Conservation (phyloP, 1,140 invertebrate species). For the Brachionus calyciflorus region DNA sequence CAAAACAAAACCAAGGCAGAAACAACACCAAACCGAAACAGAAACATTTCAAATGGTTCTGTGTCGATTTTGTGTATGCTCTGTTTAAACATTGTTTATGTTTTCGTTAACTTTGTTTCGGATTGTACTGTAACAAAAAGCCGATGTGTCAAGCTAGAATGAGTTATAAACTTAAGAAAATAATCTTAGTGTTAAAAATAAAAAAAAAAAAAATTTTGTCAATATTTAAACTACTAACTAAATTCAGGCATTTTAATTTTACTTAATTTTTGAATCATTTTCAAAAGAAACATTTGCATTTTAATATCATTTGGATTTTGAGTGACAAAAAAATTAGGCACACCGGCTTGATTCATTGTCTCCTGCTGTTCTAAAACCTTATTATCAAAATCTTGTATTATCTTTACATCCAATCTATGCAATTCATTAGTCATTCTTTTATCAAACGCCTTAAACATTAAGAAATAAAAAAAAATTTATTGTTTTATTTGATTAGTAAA, state of each 20-base stretch:
- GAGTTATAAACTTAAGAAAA: not conserved
- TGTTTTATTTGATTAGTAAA: not conserved
- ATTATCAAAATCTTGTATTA: conserved; percentile 31
- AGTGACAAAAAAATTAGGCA: conserved; percentile 12
- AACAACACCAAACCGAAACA: too few species aligned
- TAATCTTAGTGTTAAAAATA: not conserved
- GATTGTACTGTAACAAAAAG: too few species aligned
- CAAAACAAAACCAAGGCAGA: too few species aligned
- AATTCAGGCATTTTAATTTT: conserved; percentile 10
- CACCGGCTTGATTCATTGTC: conserved; percentile 42
- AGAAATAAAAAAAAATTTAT: not conserved
- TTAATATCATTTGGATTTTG: conserved; percentile 36
- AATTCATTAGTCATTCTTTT: conserved; percentile 40
- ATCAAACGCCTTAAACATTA: conserved; percentile 46
- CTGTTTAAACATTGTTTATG: too few species aligned
- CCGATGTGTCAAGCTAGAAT: too few species aligned
- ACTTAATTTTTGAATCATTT: conserved; percentile 41
- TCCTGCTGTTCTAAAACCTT: conserved; percentile 38
- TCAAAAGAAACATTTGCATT: conserved; percentile 22
- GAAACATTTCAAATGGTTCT: too few species aligned
- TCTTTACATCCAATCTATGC: conserved; percentile 42
- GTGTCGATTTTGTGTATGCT: too few species aligned
- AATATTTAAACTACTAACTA: too few species aligned
- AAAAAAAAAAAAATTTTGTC: not conserved
- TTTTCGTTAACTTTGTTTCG: too few species aligned